phyloP scores from a whole-genome alignment of 1,140 invertebrate species.

The Sycophila sp. region DNA sequence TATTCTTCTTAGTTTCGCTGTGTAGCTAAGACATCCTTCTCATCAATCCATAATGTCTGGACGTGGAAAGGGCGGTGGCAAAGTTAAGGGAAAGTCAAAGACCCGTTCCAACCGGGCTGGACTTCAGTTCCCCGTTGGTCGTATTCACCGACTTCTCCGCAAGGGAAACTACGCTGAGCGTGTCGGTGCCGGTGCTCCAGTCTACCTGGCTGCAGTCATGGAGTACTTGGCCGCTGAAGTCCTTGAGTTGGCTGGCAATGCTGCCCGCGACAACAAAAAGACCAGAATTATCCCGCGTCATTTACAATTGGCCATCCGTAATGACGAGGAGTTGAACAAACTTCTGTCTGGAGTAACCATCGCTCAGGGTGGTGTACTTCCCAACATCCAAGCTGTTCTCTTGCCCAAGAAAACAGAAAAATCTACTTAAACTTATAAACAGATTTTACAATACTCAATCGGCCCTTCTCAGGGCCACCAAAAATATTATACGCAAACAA shows the following conservation, averaged over 20 bases:
- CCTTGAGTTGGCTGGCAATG: slow-evolving; percentile 81
- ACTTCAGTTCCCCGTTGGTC: slow-evolving; percentile 77
- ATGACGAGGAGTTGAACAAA: slow-evolving; percentile 62
- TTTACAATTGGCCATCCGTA: slow-evolving; percentile 80
- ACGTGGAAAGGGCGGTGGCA: slow-evolving; percentile 72
- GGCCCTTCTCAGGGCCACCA: not conserved
- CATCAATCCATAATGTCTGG: slow-evolving; percentile 63
- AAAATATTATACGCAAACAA: too few relatives aligned
- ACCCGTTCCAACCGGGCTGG: slow-evolving; percentile 73
- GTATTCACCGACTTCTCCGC: slow-evolving; percentile 75
- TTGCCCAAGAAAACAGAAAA: slow-evolving; percentile 53
- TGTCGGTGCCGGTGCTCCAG: slow-evolving; percentile 76
- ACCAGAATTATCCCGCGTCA: slow-evolving; percentile 84
- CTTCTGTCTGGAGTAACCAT: slow-evolving; percentile 75
- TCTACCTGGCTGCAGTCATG: slow-evolving; percentile 76
- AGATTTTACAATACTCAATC: not conserved
- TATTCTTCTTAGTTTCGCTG: not conserved
- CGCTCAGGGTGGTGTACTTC: slow-evolving; percentile 74
- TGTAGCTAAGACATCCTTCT: not conserved
- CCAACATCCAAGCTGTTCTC: slow-evolving; percentile 74
- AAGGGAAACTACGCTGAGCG: slow-evolving; percentile 79
- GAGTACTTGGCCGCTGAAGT: slow-evolving; percentile 78
- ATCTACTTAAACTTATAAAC: not conserved
- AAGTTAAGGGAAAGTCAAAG: slow-evolving; percentile 73
- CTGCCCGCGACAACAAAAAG: slow-evolving; percentile 74